A percentile compares a stretch with the other conserved stretches of the same genome.
Evolutionary conservation across 1,140 invertebrate species (phyloP).

Genomic region (Gryllus bimaculatus): DNA sequence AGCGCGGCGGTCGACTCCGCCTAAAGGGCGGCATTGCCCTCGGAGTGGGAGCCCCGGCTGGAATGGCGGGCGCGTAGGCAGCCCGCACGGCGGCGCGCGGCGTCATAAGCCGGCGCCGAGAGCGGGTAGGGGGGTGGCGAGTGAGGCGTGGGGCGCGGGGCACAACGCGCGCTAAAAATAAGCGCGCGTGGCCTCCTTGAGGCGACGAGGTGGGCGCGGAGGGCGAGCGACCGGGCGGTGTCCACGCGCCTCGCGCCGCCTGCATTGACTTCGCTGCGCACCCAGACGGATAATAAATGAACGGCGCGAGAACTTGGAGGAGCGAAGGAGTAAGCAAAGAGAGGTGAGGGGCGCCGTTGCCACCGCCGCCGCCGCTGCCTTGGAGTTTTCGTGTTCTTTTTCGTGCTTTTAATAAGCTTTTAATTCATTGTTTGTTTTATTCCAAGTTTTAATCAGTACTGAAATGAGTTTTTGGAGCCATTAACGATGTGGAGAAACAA

Average conservation of each 20-base stretch:
- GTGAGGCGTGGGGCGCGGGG: too few species aligned
- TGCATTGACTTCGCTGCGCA: slow-evolving; percentile 8
- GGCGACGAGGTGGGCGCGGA: too few species aligned
- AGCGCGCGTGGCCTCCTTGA: too few species aligned
- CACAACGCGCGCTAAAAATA: too few species aligned
- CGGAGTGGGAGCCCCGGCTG: too few species aligned
- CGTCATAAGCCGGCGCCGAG: too few species aligned
- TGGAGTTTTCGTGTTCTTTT: slow-evolving; percentile 24
- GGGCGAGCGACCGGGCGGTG: too few species aligned
- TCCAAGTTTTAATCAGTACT: slow-evolving; percentile 25
- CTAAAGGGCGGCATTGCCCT: too few species aligned
- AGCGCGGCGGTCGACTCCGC: too few species aligned
- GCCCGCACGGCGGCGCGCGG: too few species aligned
- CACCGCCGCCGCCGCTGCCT: slow-evolving; percentile 9
- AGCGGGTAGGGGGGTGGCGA: too few species aligned
- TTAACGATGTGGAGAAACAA: slow-evolving; percentile 25
- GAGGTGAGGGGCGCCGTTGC: slow-evolving; percentile 3
- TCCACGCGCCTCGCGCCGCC: not conserved
- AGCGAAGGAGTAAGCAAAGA: slow-evolving; percentile 11
- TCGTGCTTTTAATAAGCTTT: slow-evolving; percentile 24
- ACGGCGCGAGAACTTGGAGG: slow-evolving; percentile 11
- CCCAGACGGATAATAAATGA: slow-evolving; percentile 14
- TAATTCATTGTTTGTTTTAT: slow-evolving; percentile 25
- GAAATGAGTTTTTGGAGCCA: slow-evolving; percentile 24
- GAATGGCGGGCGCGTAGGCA: too few species aligned